Conservation (phyloP, 2,797 vertebrate species). For the Sebastes diaconus region DNA sequence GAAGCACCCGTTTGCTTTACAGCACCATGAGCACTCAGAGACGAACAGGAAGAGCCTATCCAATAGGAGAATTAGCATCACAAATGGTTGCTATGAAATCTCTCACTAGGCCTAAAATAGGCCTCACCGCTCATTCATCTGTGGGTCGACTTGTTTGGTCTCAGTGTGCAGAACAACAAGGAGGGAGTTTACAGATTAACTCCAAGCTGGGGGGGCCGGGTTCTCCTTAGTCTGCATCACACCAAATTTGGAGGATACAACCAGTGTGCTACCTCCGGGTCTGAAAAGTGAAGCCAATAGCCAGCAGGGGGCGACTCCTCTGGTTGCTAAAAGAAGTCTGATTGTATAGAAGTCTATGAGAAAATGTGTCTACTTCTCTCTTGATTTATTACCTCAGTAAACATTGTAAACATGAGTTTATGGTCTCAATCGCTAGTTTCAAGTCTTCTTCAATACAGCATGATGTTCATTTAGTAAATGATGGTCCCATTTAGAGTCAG, state of each 20-base stretch:
- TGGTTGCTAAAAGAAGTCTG: no score
- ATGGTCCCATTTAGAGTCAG: no score
- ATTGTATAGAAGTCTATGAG: no score
- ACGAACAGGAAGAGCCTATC: not conserved
- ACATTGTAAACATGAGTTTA: no score
- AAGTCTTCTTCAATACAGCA: no score
- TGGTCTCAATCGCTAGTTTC: no score
- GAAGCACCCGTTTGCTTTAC: not conserved
- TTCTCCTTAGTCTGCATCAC: not conserved
- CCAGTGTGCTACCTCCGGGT: no score
- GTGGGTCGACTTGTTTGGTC: not conserved
- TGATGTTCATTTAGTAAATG: no score
- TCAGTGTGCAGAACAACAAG: not conserved
- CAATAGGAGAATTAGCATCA: not conserved
- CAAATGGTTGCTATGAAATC: not conserved
- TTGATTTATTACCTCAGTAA: no score
- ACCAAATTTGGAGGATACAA: not conserved
- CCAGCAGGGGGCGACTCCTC: no score
- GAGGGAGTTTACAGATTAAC: not conserved
- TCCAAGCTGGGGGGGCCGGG: not conserved
- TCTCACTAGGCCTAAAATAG: not conserved
- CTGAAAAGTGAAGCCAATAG: no score
- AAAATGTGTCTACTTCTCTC: rapidly evolving
- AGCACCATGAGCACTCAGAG: not conserved
- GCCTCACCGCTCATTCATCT: not conserved